These are phyloP conservation scores for Drymodes brunneopygia DNA, from an alignment of 2,113 vertebrate genomes.

Conservation along the genomic window DNA sequence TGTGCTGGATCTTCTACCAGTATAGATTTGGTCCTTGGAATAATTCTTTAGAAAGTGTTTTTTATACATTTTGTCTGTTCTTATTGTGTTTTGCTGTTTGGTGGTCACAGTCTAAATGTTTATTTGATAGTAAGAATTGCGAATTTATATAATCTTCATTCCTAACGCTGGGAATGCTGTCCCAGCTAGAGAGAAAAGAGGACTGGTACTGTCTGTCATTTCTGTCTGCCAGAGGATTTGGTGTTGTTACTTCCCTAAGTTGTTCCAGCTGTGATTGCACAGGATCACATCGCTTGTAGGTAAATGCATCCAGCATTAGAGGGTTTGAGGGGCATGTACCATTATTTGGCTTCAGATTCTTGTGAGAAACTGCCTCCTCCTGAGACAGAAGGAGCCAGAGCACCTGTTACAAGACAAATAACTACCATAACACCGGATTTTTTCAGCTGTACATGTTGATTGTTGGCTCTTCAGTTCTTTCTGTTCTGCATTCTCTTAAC, in stretches of 20 bases:
- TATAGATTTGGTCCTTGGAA: not conserved
- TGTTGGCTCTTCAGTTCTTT: not conserved
- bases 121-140: not conserved
- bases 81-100: not conserved
- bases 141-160: not conserved
- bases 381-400: not conserved
- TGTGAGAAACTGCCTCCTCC: not conserved
- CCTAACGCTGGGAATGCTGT: not conserved
- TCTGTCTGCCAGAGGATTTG: not conserved
- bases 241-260: not conserved
- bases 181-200: not conserved
- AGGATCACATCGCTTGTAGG: not conserved
- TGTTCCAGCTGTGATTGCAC: not conserved
- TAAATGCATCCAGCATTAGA: not conserved
- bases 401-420: not conserved
- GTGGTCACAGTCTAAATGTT: not conserved
- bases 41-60: not conserved
- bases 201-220: rapidly evolving
- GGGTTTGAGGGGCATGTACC: not conserved
- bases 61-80: not conserved
- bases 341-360: not conserved
- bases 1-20: not conserved
- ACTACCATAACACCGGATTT: rapidly evolving
- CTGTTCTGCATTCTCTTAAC: not conserved
- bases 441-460: not conserved